phyloP scores from a whole-genome alignment of 2,797 vertebrate species.

The Acipenser oxyrinchus region DNA sequence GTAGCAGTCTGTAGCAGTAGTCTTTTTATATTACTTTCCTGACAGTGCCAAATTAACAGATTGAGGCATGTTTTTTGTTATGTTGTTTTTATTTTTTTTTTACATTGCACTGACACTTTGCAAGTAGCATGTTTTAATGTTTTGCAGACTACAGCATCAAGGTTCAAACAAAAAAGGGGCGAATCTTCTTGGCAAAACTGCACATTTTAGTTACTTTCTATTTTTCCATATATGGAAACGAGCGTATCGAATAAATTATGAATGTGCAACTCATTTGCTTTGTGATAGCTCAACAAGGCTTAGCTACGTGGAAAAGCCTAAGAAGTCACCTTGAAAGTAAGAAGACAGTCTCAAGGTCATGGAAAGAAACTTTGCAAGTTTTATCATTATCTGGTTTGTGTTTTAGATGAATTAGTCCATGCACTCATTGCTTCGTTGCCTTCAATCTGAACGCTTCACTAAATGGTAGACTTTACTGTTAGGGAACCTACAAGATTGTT shows the following conservation, averaged over 20 bases:
- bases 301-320: slow-evolving; percentile 58
- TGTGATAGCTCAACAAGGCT: slow-evolving; percentile 46
- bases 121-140: slow-evolving; percentile 38
- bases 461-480: slow-evolving; percentile 78
- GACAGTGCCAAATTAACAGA: slow-evolving; percentile 55
- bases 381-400: slow-evolving; percentile 59
- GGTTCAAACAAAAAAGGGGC: slow-evolving; percentile 52
- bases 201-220: slow-evolving; percentile 42
- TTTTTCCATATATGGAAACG: slow-evolving; percentile 32
- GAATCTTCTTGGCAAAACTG: slow-evolving; percentile 50
- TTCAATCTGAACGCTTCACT: slow-evolving; percentile 63
- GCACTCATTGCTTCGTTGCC: slow-evolving; percentile 61
- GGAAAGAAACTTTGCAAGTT: slow-evolving; percentile 57
- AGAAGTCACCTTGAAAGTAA: slow-evolving; percentile 68
- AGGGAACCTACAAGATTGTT: slow-evolving; percentile 79
- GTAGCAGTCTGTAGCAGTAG: slow-evolving; percentile 23
- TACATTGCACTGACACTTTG: slow-evolving; percentile 58
- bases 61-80: slow-evolving; percentile 26
- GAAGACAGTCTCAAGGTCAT: slow-evolving; percentile 58
- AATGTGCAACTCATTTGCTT: slow-evolving; percentile 41
- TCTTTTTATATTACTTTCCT: slow-evolving; percentile 27
- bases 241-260: slow-evolving; percentile 33
- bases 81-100: slow-evolving; percentile 23
- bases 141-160: slow-evolving; percentile 60
- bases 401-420: slow-evolving; percentile 58